Base-by-base conservation (phyloP, 2,797 vertebrate genomes). In the Nannoperca obscura region DNA sequence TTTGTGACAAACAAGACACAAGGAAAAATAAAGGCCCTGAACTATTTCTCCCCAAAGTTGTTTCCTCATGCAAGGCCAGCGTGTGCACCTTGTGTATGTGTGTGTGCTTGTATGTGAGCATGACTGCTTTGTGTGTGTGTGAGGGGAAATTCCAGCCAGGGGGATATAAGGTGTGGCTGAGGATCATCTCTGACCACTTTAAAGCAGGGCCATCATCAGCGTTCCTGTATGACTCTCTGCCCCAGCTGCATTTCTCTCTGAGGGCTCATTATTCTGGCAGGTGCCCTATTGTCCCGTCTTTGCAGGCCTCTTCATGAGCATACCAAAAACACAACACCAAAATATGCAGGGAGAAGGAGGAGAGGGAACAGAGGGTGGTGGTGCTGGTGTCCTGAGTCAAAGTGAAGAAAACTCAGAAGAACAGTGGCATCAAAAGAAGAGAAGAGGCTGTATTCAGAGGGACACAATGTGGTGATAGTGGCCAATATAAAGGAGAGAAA, bases 111-210 rank as follows among this genome's bases (percentile, higher is more conserved):
- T 65, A 47, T 75, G 38, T 61, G 61, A 52, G 61, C 30, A 47
- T 84, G 62, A 59, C 20, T 71, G 42, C 62, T 84, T 76, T 44
- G 66, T 67, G 71, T 84, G 85, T 89, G 80, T 86, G 73, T 86
- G 76, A 87, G 82, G 92, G 94, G 92, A 89, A 94, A 93, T 94
- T 95, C 92, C 93, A 91, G 85, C 77, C 61, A 77, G 84, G 82
- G 91, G 89, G 92, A 89, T 89, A 60, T 82, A 85, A 94, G 94
- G 93, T 93, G 93, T 93, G 93, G 86, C 88, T 79, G 78, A 74
- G 83, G 93, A 94, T 93, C 89, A 87, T 94, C 86, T 89, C 89
- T 90, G 93, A 93, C 92, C 93, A 93, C 93, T 94, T 94, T 86
- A 94, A 95, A 94, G 91, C 74, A 2, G 72, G 71, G 74, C 86